Evolutionary conservation across 1,140 invertebrate genomes (phyloP), one percentile per base, ranked within the genome.

Genomic region (Tetragonula clypearis): DNA sequence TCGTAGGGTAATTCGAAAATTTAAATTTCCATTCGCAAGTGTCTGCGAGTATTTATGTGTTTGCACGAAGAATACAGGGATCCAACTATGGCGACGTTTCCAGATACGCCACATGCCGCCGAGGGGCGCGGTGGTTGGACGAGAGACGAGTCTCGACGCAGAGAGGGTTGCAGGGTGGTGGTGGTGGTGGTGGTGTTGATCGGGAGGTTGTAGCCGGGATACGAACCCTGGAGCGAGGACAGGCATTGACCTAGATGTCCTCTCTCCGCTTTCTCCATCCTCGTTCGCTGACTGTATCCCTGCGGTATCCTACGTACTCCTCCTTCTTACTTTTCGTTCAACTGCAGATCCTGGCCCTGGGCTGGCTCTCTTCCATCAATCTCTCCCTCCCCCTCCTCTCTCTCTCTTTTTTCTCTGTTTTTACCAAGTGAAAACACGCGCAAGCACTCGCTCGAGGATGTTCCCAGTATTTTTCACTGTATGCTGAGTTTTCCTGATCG

Each of bases 161-260:
- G 78, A 4, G 79, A 55, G 71, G 41, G 71, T 82, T 75, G 71
- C 71, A 65, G 77, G 71, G 82, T 65, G 65, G 56, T 69, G 82
- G 41, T 41, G 79, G 41, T 41, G 79, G 76, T 71, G 79, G 82
- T 79, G 76, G 30, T 30, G 30, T 62, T 87, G 71, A 75, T 79
- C 73, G 90, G 41, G 85, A 83, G 83, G 84, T 79, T 87, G 85
- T 85, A 87, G 88, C 87, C 87, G 82, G 88, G 87, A 88, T 88
- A 78, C 90, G 81, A 90, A 88, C 87, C 88, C 90, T 89, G 87
- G 89, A 91, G 89, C 89, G 88, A 91, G 90, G 87, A 87, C 88
- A 92, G 90, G 87, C 91, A 92, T 93, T 93, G 92, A 93, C 91
- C 92, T 92, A 93, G 89, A 93, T 93, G 90, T 88, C 66, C 65